A percentile compares a stretch with the other conserved stretches of the same genome.
These are phyloP conservation scores for Microtus obscurus DNA, from an alignment of 2,797 vertebrate genomes.

Conservation along the genomic window DNA sequence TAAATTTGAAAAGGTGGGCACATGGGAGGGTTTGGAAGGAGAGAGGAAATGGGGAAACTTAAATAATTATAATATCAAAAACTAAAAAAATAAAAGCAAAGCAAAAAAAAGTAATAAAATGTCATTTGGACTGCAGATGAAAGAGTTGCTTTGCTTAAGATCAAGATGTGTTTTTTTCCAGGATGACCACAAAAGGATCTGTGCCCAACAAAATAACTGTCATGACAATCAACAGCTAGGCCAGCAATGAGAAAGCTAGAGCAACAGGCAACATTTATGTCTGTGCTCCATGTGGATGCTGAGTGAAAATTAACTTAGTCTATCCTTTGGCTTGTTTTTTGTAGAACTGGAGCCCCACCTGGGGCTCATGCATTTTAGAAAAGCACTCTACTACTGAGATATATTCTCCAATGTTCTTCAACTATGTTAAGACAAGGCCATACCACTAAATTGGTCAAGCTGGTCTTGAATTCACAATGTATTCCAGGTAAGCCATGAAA, in stretches of 20 bases:
- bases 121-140: neutral
- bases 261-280: neutral
- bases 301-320: neutral
- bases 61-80: neutral
- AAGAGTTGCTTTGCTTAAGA: conserved; percentile 22
- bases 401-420: neutral
- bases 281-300: neutral
- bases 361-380: neutral
- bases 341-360: neutral
- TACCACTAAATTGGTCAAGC: neutral
- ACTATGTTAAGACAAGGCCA: neutral
- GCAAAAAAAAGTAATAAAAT: neutral
- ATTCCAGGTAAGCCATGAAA: neutral
- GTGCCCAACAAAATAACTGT: neutral
- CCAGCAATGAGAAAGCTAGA: neutral
- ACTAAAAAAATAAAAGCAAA: neutral
- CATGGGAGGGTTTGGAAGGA: too few relatives aligned
- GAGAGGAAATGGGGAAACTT: too few relatives aligned
- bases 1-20: neutral
- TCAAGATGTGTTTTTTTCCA: neutral
- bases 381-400: neutral
- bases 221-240: neutral
- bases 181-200: neutral
- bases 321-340: neutral
- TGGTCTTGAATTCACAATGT: neutral